Percentiles rank a stretch among this genome's conserved stretches.
phyloP scores from a whole-genome alignment of 2,888 invertebrate genomes.

The Andrena haemorrhoa region DNA sequence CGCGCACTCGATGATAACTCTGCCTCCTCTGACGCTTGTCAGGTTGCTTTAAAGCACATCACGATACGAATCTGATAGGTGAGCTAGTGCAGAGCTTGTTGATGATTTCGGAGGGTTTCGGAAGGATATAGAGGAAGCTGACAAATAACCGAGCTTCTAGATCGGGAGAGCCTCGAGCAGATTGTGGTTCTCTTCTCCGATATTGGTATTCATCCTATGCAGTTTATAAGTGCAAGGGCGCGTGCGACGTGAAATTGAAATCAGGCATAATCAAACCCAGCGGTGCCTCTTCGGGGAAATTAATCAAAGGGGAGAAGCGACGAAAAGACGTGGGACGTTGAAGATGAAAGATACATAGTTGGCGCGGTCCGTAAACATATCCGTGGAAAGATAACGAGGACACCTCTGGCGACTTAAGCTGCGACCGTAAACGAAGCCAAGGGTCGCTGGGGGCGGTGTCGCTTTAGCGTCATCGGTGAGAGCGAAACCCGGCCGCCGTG shows the following conservation, averaged over 20 bases:
- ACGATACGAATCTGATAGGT: not conserved
- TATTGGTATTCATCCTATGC: not conserved
- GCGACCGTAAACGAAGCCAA: conserved; percentile 48
- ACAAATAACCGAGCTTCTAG: not conserved
- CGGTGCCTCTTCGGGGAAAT: conserved; percentile 13
- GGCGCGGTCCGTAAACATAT: conserved; percentile 40
- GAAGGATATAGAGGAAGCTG: not conserved
- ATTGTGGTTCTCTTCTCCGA: not conserved
- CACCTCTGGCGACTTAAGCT: conserved; percentile 31
- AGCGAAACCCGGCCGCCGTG: conserved; percentile 8
- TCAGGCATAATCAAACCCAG: not conserved
- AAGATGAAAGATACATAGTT: conserved; percentile 48
- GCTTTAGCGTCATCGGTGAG: conserved; percentile 31
- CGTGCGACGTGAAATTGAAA: not conserved
- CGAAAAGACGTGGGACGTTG: conserved; percentile 19
- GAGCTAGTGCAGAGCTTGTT: too few relatives aligned
- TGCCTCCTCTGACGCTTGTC: conserved; percentile 3
- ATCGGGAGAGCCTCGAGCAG: not conserved
- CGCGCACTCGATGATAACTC: not conserved
- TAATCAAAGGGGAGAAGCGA: conserved; percentile 24
- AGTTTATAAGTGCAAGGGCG: not conserved
- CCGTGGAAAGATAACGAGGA: conserved; percentile 50
- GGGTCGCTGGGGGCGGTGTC: conserved; percentile 24
- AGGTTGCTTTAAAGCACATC: not conserved
- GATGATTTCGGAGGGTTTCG: too few relatives aligned